Evolutionary conservation across 2,797 vertebrate genomes (phyloP), one percentile per base, ranked within the genome.

Genomic region (Antennarius maculatus): DNA sequence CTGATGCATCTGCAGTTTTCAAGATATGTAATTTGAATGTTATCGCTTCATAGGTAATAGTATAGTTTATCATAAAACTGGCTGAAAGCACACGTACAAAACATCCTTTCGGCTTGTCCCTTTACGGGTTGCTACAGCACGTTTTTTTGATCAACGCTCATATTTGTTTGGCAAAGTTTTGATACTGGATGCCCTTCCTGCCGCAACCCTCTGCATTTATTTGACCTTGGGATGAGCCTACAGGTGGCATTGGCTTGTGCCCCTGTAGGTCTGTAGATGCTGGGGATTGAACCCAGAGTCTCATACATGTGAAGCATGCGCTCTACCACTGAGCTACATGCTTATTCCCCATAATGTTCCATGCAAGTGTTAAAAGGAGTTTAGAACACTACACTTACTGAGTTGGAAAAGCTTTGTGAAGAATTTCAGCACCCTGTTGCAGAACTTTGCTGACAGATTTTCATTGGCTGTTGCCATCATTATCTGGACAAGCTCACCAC

Each of bases 381-480:
- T 17, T 2, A 67, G 0, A 31, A 34, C 0, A 4, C 0, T 37
- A 17, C 3, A 96, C 98, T 96, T 93, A 99, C 98, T 95, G 37
- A 99, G 95, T 82, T 99, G 97, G 90, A 99, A 99, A 74, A 99
- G 97, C 86, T 98, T 99, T 84, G 98, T 99, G 93, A 99, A 99
- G 88, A 99, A 98, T 74, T 98, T 99, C 84, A 99, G 92, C 71
- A 99, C 97, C 42, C 95, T 92, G 93, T 99, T 99, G 87, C 98
- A 99, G 88, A 98, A 99, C 85, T 98, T 99, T 13, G 97, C 97
- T 0, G 98, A 99, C 27, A 99, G 93, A 85, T 94, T 97, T 87
- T 99, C 97, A 61, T 98, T 99, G 80, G 98, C 97, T 0, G 97
- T 99, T 0, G 96, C 95, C 97, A 99, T 98, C 97, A 99, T 98